These are phyloP conservation scores for Diadophis punctatus DNA, from an alignment of 2,113 vertebrate species.

Conservation along the genomic window DNA sequence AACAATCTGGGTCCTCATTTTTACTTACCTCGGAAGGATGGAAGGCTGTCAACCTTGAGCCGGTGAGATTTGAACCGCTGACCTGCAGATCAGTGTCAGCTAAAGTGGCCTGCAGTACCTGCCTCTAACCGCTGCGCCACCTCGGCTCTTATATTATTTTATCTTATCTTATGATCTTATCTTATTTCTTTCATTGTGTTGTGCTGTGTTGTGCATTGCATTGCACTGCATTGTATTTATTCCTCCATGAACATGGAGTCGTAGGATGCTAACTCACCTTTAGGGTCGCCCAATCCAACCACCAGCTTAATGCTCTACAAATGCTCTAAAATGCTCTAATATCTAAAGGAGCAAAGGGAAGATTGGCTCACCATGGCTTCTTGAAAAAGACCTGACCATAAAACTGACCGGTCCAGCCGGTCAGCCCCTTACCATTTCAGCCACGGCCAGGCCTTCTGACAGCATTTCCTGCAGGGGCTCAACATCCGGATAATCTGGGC, in stretches of 20 bases:
- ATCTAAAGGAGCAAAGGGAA: not conserved
- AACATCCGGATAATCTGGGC: slow-evolving; percentile 65
- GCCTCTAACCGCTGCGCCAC: too few relatives aligned
- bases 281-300: not conserved
- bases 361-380: not conserved
- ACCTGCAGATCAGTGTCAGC: too few relatives aligned
- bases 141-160: too few relatives aligned
- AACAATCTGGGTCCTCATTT: too few relatives aligned
- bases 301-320: not conserved
- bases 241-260: not conserved
- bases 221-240: not conserved
- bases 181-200: not conserved
- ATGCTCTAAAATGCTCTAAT: not conserved
- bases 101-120: too few relatives aligned
- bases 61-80: too few relatives aligned
- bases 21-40: too few relatives aligned
- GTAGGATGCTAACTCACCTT: not conserved
- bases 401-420: not conserved
- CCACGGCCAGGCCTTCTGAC: slow-evolving; percentile 73
- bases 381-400: not conserved
- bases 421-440: slow-evolving; percentile 77
- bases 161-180: too few relatives aligned
- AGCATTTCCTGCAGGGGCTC: slow-evolving; percentile 53
- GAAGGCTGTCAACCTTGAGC: too few relatives aligned
- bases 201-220: too few relatives aligned